Evolutionary conservation across 2,888 invertebrate genomes (phyloP), one percentile per base, ranked within the genome.

Genomic region (Acronicta leporina): DNA sequence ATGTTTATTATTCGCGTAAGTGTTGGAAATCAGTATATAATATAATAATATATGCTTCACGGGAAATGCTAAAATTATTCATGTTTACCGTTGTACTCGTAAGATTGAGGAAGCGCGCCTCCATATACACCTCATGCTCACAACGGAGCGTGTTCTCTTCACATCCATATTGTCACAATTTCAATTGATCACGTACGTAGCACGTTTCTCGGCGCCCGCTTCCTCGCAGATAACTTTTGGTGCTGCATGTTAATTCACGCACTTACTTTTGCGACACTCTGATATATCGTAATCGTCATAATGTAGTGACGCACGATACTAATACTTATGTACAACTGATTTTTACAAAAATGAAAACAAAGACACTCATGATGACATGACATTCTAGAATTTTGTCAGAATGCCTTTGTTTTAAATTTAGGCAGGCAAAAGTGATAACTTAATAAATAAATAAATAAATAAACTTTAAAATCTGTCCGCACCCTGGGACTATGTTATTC

Each of bases 51-150:
- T 4, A 20, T 47, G 63, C 43, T 27, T 25, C 56, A 46, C 45
- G 13, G 54, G 47, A 58, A 64, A 70, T 43, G 38, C 54, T 48
- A 15, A 40, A 48, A 70, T 68, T 68, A 68, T 70, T 58, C 51
- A 70, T 59, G 44, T 70, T 64, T 55, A 59, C 51, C 51, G 41
- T 14, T 54, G 42, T 58, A 25, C n/a, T n/a, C n/a, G n/a, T n/a
- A n/a, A 68, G 42, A 53, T 68, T 58, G 48, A 20, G 16, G 25
- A 42, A 38, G 41, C 33, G 44, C 44, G 15, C 14, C n/a, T 5
- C 16, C 27, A 11, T 50, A 14, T 11, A 11, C 11, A 38, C 4
- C 10, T 47, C n/a, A 11, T 16, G 45, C 14, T n/a, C 40, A 11
- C 25, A 13, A 27, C 40, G 25, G 30, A 11, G 14, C 16, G 14